These are phyloP conservation scores for Python bivittatus DNA, from an alignment of 2,113 vertebrate genomes.

Conservation along the genomic window DNA sequence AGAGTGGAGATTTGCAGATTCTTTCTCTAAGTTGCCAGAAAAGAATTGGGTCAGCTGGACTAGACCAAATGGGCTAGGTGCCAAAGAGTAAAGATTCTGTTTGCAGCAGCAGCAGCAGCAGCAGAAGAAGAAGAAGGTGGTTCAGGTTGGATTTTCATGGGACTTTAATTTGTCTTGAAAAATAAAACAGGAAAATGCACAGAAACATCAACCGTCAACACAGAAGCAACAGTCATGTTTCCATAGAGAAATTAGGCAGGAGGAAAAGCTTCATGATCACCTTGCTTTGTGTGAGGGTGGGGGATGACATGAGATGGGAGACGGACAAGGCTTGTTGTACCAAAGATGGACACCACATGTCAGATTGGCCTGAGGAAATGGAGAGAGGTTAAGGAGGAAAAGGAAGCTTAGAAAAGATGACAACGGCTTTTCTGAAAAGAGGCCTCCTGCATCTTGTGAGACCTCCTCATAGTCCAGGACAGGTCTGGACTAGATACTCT, in stretches of 20 bases:
- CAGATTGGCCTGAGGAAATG: background rate
- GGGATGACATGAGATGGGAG: background rate
- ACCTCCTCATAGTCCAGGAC: background rate
- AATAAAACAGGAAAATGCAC: background rate
- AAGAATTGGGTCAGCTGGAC: background rate
- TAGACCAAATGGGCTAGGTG: background rate
- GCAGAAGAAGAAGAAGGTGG: background rate
- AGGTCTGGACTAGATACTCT: background rate
- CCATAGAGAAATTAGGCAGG: constrained; percentile 1
- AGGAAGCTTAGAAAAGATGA: background rate
- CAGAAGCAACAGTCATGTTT: background rate
- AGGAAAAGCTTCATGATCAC: background rate
- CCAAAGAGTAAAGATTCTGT: background rate
- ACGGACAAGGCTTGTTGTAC: background rate
- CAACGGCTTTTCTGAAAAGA: background rate
- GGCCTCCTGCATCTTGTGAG: background rate
- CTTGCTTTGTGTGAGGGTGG: background rate
- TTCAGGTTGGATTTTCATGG: background rate
- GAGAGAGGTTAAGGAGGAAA: background rate
- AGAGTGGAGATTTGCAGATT: background rate
- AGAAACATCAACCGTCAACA: background rate
- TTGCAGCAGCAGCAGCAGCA: background rate
- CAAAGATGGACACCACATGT: background rate
- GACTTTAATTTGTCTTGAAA: background rate
- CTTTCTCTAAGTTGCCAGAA: background rate